Conservation (phyloP, 1,140 invertebrate species). For the Philotrypesis tridentata region DNA sequence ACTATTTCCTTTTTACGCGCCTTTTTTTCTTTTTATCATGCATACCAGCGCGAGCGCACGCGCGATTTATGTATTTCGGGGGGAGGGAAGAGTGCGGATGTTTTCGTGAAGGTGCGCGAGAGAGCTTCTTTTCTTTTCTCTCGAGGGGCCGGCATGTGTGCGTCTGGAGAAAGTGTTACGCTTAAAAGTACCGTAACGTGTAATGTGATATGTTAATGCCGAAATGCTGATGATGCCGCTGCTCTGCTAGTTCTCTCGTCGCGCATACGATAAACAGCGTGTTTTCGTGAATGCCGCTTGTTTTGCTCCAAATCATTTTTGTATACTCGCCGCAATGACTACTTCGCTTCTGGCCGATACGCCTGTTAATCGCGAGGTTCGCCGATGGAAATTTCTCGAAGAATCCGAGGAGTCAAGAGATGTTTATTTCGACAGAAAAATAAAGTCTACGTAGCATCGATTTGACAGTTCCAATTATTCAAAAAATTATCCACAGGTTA, state of each 20-base stretch:
- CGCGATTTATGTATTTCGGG: neutral
- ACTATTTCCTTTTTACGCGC: neutral
- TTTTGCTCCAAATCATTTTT: neutral
- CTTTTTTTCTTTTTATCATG: neutral
- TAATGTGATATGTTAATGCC: slow-evolving; percentile 41
- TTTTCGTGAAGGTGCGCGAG: neutral
- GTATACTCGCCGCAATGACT: no score
- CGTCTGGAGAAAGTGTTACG: slow-evolving; percentile 47
- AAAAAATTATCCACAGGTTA: no score
- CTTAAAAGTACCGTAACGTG: slow-evolving; percentile 45
- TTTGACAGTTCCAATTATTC: no score
- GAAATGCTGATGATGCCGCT: neutral
- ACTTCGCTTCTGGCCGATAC: neutral
- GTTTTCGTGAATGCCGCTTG: slow-evolving; percentile 22
- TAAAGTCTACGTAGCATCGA: no score
- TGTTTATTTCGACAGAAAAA: no score
- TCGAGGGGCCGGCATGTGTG: no score
- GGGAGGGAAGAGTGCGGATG: neutral
- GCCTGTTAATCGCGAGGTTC: no score
- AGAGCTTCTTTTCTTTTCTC: slow-evolving; percentile 14
- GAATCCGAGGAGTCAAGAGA: no score
- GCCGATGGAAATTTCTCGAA: no score
- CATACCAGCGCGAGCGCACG: neutral
- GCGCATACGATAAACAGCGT: neutral
- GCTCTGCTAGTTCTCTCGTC: neutral